Evolutionary conservation across 2,113 vertebrate species (phyloP), one percentile per base, ranked within the genome.

Genomic region (Mixornis gularis): DNA sequence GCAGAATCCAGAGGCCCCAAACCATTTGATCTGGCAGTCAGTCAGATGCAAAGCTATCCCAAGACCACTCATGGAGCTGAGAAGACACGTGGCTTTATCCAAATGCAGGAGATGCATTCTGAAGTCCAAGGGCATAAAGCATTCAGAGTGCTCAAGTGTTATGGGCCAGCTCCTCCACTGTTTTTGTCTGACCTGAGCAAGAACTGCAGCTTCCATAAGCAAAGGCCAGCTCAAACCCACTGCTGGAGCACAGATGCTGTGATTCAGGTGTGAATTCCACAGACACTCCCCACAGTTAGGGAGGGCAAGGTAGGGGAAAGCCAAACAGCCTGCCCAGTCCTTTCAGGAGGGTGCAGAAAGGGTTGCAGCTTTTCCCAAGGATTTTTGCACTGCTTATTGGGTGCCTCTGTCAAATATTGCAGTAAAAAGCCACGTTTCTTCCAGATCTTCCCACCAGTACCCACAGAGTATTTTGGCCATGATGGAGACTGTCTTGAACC

Each of bases 81-180:
- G 32, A 49, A 69, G 55, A 41, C 7, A 26, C 7, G 11, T 70
- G 29, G 7, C 24, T 85, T 62, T 74, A 36, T 25, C 60, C 36
- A 40, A 70, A 25, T 4, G 18, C 34, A 69, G 55, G 41, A 69
- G 21, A 17, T 25, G 13, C 13, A n/a, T 17, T 64, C 51, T 71
- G 17, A 66, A 56, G 21, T 8, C 25, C 26, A 14, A 44, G 34
- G 0, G 30, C 7, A 3, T 3, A 19, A 38, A 3, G 3, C 5
- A 25, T 34, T 32, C 49, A n/a, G 46, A 48, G 43, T 21, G 8
- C 25, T 48, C 41, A 27, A 7, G 46, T 1, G 12, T 49, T 65
- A 18, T 0, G 3, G 22, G 8, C 19, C 68, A 83, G 27, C 24
- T 62, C 41, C 66, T 41, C 25, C 8, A 7, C 21, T 44, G 26